These are phyloP conservation scores for Petrocephalus sullivani DNA, from an alignment of 2,797 vertebrate species.

Conservation along the genomic window DNA sequence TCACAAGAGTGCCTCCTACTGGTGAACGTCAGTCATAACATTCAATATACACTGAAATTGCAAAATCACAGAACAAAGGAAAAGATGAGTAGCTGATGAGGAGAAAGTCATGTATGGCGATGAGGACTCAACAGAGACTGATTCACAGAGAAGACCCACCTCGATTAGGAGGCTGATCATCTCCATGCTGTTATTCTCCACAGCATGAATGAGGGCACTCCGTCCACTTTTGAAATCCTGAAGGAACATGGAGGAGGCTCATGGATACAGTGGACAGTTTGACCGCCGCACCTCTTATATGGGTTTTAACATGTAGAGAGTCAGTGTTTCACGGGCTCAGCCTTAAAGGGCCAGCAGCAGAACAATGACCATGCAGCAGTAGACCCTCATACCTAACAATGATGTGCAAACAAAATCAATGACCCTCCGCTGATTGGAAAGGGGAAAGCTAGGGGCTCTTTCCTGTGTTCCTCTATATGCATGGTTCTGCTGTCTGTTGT, in stretches of 20 bases:
- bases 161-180: conserved; percentile 81
- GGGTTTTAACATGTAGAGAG: neutral
- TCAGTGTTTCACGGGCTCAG: neutral
- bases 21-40: neutral
- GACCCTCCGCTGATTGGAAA: neutral
- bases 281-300: neutral
- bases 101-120: neutral
- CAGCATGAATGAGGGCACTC: conserved; percentile 78
- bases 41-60: neutral
- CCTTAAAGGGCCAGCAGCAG: neutral
- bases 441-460: neutral
- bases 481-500: neutral
- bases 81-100: neutral
- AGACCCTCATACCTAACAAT: neutral
- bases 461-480: neutral
- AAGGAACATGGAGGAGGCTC: neutral
- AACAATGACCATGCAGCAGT: neutral
- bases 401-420: neutral
- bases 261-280: neutral
- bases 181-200: conserved; percentile 71
- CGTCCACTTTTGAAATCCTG: conserved; percentile 86
- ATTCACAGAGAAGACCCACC: conserved; percentile 50
- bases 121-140: conserved; percentile 8
- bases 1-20: neutral
- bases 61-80: neutral